A percentile compares a stretch with the other conserved stretches of the same genome.
Evolutionary conservation across 2,113 vertebrate species (phyloP).

Genomic region (Nycticebus coucang): DNA sequence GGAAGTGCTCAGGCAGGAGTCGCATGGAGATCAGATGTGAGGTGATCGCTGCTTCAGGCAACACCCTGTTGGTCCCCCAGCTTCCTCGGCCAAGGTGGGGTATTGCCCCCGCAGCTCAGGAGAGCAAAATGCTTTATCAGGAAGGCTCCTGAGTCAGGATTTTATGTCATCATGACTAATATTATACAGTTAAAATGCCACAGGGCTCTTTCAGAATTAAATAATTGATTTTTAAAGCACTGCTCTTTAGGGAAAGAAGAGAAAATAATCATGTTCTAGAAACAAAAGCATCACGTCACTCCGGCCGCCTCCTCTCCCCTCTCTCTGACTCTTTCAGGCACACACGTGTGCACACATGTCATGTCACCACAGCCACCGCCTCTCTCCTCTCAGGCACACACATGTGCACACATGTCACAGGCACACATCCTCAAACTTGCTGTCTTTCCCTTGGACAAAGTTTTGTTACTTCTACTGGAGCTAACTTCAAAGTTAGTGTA

Average conservation of each 20-base stretch:
- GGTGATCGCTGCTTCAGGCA: slow-evolving; percentile 31
- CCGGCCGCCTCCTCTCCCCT: no score
- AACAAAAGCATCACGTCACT: neutral
- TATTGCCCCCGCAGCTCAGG: neutral
- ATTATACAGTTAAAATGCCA: slow-evolving; percentile 1
- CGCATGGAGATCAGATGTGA: slow-evolving; percentile 11
- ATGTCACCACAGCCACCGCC: no score
- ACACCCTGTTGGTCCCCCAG: accelerated
- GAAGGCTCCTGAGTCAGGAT: slow-evolving; percentile 7
- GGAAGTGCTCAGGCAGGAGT: neutral
- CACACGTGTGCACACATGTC: accelerated
- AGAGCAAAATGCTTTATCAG: neutral
- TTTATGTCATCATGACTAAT: slow-evolving; percentile 30
- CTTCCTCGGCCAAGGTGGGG: neutral
- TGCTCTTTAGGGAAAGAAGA: slow-evolving; percentile 26
- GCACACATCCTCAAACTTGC: neutral
- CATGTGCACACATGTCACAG: neutral
- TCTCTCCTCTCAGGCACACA: accelerated
- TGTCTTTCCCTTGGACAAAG: neutral
- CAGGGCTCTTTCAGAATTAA: neutral
- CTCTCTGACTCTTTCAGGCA: neutral
- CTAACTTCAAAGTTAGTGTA: neutral
- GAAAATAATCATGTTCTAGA: neutral
- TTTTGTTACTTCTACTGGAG: neutral
- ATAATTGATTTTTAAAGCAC: slow-evolving; percentile 34